phyloP scores from a whole-genome alignment of 2,888 invertebrate species.

The Eilema griseolum region DNA sequence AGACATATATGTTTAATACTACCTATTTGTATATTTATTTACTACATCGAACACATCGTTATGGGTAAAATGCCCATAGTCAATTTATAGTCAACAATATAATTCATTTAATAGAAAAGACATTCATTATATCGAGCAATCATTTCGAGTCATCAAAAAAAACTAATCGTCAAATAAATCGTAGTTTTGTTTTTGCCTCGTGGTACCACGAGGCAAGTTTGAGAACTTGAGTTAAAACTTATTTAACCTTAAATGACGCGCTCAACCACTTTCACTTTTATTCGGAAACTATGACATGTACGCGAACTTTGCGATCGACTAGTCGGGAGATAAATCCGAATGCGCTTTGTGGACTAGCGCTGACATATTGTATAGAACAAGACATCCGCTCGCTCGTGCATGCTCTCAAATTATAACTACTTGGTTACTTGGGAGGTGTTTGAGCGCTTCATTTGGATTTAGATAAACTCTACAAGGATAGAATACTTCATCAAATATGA shows the following conservation, averaged over 20 bases:
- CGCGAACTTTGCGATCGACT: no score
- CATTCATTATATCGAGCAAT: conserved; percentile 18
- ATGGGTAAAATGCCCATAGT: conserved; percentile 51
- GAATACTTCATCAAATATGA: neutral
- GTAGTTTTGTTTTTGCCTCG: conserved; percentile 1
- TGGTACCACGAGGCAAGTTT: neutral
- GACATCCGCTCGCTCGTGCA: no score
- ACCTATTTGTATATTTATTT: conserved; percentile 50
- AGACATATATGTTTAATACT: conserved; percentile 45
- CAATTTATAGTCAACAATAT: conserved; percentile 21
- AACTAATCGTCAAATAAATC: conserved; percentile 15
- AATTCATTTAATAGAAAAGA: conserved; percentile 32
- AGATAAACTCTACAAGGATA: conserved; percentile 4
- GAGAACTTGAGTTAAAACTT: neutral
- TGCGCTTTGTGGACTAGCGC: no score
- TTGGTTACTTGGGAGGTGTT: no score
- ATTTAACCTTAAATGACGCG: no score
- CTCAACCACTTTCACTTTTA: no score
- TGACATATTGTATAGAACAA: no score
- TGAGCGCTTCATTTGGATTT: no score
- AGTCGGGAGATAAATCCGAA: no score
- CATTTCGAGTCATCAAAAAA: conserved; percentile 46
- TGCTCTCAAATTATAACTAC: no score
- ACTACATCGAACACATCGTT: conserved; percentile 54
- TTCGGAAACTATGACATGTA: no score